Conservation (phyloP, 35 echinoderm and acorn worm species). For the Lytechinus variegatus region DNA sequence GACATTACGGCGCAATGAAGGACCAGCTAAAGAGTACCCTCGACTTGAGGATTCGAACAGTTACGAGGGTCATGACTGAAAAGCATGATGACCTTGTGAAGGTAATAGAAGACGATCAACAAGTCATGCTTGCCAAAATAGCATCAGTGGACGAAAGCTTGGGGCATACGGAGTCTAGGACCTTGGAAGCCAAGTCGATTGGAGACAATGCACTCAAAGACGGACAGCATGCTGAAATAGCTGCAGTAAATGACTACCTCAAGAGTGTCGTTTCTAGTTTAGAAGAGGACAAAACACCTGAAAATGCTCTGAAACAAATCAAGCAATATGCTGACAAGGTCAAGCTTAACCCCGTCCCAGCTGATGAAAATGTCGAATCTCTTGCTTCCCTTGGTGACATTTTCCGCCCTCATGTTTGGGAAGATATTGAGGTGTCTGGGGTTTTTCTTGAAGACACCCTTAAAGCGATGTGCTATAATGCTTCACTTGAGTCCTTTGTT, state of each 20-base stretch:
- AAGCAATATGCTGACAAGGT: conserved; percentile 1
- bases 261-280: not conserved
- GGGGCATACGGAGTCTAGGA: conserved; percentile 9
- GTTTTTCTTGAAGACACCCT: not conserved
- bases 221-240: conserved; percentile 35
- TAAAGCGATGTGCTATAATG: not conserved
- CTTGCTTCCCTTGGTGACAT: conserved; percentile 1
- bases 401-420: not conserved
- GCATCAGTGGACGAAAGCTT: conserved; percentile 21
- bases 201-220: conserved; percentile 46
- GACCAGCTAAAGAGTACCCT: not conserved
- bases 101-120: not conserved
- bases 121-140: not conserved
- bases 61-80: conserved; percentile 36
- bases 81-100: not conserved
- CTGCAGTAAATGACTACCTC: conserved; percentile 16
- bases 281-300: not conserved
- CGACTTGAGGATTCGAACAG: not conserved
- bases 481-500: not conserved
- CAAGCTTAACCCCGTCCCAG: not conserved
- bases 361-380: not conserved
- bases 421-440: not conserved
- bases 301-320: not conserved
- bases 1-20: conserved; percentile 6
- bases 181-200: not conserved